Evolutionary conservation across 2,113 vertebrate genomes (phyloP).

Genomic region (Emberiza fucata): DNA sequence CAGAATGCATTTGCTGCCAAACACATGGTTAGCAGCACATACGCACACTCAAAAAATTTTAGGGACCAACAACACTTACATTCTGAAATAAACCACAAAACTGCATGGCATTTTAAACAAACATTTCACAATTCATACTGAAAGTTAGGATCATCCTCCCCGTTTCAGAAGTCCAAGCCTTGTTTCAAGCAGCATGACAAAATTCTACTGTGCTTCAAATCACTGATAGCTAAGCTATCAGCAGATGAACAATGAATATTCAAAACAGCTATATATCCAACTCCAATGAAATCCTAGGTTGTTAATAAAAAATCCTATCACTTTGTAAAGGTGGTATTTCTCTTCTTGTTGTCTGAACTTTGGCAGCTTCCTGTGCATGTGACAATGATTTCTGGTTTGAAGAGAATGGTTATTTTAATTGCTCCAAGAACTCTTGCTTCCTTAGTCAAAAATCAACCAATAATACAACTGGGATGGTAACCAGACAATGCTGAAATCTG

Average conservation of each 20-base stretch:
- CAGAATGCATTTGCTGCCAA: not conserved
- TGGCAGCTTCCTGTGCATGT: not conserved
- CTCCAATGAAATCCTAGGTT: rapidly evolving
- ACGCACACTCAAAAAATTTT: not conserved
- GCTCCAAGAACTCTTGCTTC: not conserved
- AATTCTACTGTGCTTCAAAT: not conserved
- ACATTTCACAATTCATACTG: not conserved
- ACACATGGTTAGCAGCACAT: not conserved
- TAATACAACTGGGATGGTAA: not conserved
- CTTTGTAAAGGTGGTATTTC: not conserved
- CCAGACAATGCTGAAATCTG: not conserved
- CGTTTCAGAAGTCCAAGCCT: not conserved
- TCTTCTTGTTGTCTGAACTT: not conserved
- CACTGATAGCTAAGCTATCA: not conserved
- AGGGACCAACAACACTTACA: not conserved
- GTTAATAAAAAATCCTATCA: not conserved
- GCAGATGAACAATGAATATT: not conserved
- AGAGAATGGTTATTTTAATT: not conserved
- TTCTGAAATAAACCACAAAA: not conserved
- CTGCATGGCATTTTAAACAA: not conserved
- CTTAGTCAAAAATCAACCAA: not conserved
- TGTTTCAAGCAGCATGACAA: not conserved
- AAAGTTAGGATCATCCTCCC: not conserved
- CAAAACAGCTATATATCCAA: not conserved
- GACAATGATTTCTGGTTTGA: rapidly evolving